Conservation (phyloP, 2,888 invertebrate species). For the Eugnorisma glareosa region DNA sequence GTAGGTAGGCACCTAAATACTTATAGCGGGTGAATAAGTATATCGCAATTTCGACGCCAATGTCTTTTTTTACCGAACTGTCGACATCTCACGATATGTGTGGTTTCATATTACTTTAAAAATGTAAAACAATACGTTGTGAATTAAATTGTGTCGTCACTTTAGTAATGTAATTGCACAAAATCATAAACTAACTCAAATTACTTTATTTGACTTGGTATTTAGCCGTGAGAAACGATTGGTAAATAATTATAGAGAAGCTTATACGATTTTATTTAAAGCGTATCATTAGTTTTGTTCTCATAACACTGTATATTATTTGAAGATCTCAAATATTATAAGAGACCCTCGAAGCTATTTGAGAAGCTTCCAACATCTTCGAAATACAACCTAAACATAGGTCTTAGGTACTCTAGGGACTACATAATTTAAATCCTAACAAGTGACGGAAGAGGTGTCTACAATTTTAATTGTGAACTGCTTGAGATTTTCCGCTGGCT, state of each 20-base stretch:
- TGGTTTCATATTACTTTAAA: constrained; percentile 54
- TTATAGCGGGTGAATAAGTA: constrained; percentile 51
- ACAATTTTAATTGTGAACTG: not conserved
- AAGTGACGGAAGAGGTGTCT: not conserved
- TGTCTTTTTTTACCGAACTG: constrained; percentile 62
- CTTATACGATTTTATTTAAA: constrained; percentile 26
- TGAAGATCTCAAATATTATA: not conserved
- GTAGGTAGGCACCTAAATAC: constrained; percentile 13
- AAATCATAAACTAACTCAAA: constrained; percentile 41
- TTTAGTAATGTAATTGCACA: constrained; percentile 60
- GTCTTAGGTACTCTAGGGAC: not conserved
- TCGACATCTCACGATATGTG: constrained; percentile 62
- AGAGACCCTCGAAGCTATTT: not conserved
- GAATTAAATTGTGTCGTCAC: constrained; percentile 62
- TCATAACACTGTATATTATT: not conserved
- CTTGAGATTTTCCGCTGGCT: not conserved
- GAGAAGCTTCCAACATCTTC: not conserved
- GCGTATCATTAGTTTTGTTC: constrained; percentile 22
- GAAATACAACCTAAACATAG: not conserved
- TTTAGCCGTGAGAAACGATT: constrained; percentile 50
- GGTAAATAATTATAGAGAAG: constrained; percentile 54
- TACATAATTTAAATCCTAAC: not conserved
- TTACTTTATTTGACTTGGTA: constrained; percentile 38
- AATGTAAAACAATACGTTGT: constrained; percentile 70
- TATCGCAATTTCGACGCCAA: constrained; percentile 59